Evolutionary conservation across 2,797 vertebrate species (phyloP).

Genomic region (Danio aesculapii): DNA sequence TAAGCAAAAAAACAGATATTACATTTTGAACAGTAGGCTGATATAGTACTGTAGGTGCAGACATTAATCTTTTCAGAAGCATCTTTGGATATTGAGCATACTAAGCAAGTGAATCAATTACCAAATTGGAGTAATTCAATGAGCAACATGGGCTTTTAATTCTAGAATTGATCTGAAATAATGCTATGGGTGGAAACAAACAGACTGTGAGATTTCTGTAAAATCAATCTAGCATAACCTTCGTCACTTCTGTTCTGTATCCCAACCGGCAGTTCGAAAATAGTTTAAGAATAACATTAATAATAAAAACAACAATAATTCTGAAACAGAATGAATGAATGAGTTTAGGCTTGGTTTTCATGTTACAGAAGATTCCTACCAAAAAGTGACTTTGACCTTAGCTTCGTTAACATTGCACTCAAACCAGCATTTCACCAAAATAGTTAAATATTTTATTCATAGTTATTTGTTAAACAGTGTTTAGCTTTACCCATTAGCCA

Average conservation of each 20-base stretch:
- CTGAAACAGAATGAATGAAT: too few species aligned
- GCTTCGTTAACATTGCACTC: too few species aligned
- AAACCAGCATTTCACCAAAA: too few species aligned
- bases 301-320: too few species aligned
- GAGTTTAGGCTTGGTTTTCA: too few species aligned
- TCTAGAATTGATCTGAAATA: constrained; percentile 19
- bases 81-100: background rate
- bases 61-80: background rate
- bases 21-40: too few species aligned
- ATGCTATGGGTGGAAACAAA: background rate
- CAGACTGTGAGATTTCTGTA: background rate
- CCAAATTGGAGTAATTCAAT: constrained; percentile 7
- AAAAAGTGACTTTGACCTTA: too few species aligned
- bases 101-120: constrained; percentile 10
- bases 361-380: too few species aligned
- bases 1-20: background rate
- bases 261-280: background rate
- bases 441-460: too few species aligned
- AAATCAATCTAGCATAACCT: background rate
- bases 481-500: too few species aligned
- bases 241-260: background rate
- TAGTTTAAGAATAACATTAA: too few species aligned
- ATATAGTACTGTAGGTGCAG: background rate
- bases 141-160: background rate
- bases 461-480: too few species aligned